Evolutionary conservation across 1,140 invertebrate species (phyloP).

Genomic region (Caenorhabditis tropicalis): DNA sequence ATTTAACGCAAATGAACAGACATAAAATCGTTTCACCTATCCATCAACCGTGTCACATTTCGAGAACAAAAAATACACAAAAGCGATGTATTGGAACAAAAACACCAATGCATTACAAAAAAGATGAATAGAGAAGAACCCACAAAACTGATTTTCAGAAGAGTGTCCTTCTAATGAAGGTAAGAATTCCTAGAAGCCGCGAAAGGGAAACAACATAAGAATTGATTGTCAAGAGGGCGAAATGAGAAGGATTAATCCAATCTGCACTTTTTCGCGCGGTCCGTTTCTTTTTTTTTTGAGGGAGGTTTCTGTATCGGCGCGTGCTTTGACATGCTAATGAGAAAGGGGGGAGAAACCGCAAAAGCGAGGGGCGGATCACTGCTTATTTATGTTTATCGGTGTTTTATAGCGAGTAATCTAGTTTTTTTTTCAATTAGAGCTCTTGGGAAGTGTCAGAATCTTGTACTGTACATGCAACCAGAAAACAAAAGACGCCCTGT

Average conservation of each 20-base stretch:
- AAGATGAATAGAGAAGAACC: neutral
- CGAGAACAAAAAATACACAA: neutral
- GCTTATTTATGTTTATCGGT: too few relatives aligned
- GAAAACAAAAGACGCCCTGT: neutral
- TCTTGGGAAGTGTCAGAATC: too few relatives aligned
- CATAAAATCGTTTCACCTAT: neutral
- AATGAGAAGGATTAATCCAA: neutral
- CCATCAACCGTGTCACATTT: slow-evolving; percentile 1
- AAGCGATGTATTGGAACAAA: neutral
- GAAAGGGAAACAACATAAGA: neutral
- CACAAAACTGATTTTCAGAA: too few relatives aligned
- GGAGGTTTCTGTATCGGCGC: neutral
- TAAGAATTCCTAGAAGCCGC: too few relatives aligned
- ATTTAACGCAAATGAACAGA: neutral
- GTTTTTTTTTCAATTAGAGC: too few relatives aligned
- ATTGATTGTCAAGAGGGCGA: slow-evolving; percentile 6
- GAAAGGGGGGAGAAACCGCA: neutral
- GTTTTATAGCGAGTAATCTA: too few relatives aligned
- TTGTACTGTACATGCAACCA: neutral
- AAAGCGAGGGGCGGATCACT: neutral
- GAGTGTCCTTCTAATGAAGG: too few relatives aligned
- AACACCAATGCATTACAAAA: neutral
- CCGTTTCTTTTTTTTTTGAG: neutral
- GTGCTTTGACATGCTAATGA: slow-evolving; percentile 19
- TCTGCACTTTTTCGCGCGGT: neutral